phyloP scores from a whole-genome alignment of 1,140 invertebrate species.

The Cydia fagiglandana region DNA sequence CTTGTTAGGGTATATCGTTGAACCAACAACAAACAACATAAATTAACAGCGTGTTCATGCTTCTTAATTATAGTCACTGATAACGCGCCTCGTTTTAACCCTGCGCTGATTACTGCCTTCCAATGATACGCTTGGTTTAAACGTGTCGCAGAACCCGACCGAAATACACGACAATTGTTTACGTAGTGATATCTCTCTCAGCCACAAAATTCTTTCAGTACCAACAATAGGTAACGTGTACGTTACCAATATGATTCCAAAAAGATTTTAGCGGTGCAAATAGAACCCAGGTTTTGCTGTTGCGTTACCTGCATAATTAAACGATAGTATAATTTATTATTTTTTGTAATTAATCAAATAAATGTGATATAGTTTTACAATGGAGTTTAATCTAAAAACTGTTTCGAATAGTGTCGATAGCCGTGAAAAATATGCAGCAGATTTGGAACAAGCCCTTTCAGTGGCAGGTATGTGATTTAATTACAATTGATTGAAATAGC shows the following conservation, averaged over 20 bases:
- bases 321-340: background rate
- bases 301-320: background rate
- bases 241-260: background rate
- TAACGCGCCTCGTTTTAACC: background rate
- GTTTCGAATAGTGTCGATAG: constrained; percentile 49
- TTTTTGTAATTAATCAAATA: too few species aligned
- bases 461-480: constrained; percentile 49
- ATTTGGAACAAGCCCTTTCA: constrained; percentile 60
- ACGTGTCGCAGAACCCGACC: background rate
- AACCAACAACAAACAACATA: too few species aligned
- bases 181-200: background rate
- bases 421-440: constrained; percentile 45
- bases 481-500: background rate
- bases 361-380: background rate
- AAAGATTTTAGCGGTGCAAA: background rate
- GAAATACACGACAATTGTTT: background rate
- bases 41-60: background rate
- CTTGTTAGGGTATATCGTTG: too few species aligned
- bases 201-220: background rate
- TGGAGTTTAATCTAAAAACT: constrained; percentile 42
- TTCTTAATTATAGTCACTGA: constrained; percentile 11
- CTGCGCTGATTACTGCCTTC: constrained; percentile 9
- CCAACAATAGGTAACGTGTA: too few species aligned
- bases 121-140: background rate
- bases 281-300: background rate